Evolutionary conservation across 1,140 invertebrate genomes (phyloP), one percentile per base, ranked within the genome.

Genomic region (Hermetia illucens): DNA sequence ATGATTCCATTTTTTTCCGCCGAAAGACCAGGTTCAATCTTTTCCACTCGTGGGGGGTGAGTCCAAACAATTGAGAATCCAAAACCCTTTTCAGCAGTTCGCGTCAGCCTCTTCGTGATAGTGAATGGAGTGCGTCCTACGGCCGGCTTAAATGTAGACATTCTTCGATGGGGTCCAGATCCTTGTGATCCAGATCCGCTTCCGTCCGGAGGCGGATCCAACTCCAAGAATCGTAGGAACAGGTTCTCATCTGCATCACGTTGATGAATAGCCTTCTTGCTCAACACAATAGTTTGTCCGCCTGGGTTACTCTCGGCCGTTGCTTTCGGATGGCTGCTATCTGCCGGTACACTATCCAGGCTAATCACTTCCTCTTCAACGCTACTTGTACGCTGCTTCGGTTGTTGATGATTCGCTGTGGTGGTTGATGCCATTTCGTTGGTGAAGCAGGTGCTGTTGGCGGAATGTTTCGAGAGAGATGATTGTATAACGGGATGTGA

Each of bases 41-140:
- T 64, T 51, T 91, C 87, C 16, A 93, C 79, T 9, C 83, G 71
- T n/a, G 77, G 86, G 13, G 89, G 89, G 51, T 86, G 77, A 3
- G 83, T 87, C 80, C 87, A 91, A 1, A 88, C 79, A n/a, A 93
- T 77, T 4, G 85, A 87, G 63, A 93, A 92, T 2, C 82, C 83
- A 52, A 82, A 87, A 5, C 82, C 71, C 18, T 69, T 67, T 34
- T 72, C 68, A 2, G 68, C 56, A 5, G 67, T 68, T 21, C 73
- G 58, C 5, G 67, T 62, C 33, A 80, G 46, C 45, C 68, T 71
- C 50, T 78, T 77, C 20, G 82, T 84, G 32, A 76, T 75, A 3
- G 82, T 88, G 51, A 85, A 88, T 0, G 83, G 82, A 1, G 83
- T 88, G 41, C 82, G 67, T n/a, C 83, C 83, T 34, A 37, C 13